Conservation (phyloP, 2,888 invertebrate species). For the Apotomis turbidana region DNA sequence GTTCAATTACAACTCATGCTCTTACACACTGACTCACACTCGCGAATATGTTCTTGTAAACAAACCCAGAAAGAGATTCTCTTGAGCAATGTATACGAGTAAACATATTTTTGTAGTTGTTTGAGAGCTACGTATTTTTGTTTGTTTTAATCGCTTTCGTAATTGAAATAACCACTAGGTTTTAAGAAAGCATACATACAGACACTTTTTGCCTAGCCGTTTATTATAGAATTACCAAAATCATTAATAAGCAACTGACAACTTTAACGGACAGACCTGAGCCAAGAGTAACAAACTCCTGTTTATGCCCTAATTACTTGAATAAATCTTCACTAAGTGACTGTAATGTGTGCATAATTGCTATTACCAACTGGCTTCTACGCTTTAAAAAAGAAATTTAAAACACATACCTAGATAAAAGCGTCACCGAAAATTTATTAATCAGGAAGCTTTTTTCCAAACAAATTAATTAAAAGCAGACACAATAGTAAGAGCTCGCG, state of each 20-base stretch:
- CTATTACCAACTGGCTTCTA: background rate
- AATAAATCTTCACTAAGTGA: slow-evolving; percentile 11
- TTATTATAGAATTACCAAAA: background rate
- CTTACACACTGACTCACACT: slow-evolving; percentile 32
- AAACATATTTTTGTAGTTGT: slow-evolving; percentile 18
- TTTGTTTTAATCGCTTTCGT: background rate
- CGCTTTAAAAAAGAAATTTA: background rate
- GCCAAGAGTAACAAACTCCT: slow-evolving; percentile 20
- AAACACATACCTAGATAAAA: background rate
- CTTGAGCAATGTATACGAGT: background rate
- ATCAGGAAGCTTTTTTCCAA: slow-evolving; percentile 19
- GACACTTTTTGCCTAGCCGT: background rate
- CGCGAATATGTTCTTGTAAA: slow-evolving; percentile 41
- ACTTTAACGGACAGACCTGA: background rate
- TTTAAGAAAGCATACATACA: background rate
- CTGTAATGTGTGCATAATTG: slow-evolving; percentile 14
- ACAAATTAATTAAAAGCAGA: slow-evolving; percentile 29
- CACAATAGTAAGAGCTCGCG: slow-evolving; percentile 44
- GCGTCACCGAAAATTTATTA: slow-evolving; percentile 11
- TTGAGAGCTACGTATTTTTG: slow-evolving; percentile 5
- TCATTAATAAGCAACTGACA: slow-evolving; percentile 18
- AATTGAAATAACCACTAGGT: background rate
- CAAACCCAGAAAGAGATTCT: slow-evolving; percentile 33
- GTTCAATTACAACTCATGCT: slow-evolving; percentile 38
- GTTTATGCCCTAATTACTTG: slow-evolving; percentile 10